These are phyloP conservation scores for Drosophila planitibia DNA, from an alignment of 2,888 invertebrate species.

Conservation along the genomic window DNA sequence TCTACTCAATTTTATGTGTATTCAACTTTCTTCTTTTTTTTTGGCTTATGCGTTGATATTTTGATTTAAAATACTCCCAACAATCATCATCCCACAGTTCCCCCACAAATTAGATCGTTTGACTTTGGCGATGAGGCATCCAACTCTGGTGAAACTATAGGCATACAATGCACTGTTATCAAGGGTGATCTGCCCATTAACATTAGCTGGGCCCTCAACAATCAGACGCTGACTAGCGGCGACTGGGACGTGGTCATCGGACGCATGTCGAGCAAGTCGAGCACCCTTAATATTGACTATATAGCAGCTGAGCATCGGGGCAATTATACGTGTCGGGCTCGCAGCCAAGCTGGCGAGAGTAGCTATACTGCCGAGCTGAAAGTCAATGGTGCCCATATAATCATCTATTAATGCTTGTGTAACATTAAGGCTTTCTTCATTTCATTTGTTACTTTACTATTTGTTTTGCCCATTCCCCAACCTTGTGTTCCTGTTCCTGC, in stretches of 20 bases:
- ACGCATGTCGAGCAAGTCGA: constrained; percentile 86
- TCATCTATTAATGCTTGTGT: constrained; percentile 1
- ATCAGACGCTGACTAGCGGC: constrained; percentile 82
- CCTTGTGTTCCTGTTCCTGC: background rate
- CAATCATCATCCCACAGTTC: constrained; percentile 83
- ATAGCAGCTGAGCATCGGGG: constrained; percentile 88
- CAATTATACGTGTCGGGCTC: constrained; percentile 88
- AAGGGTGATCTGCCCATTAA: constrained; percentile 89
- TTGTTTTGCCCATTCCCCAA: constrained; percentile 15
- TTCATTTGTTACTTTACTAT: constrained; percentile 33
- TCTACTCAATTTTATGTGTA: constrained; percentile 12
- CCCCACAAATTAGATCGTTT: constrained; percentile 90
- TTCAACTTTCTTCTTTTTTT: constrained; percentile 7
- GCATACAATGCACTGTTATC: constrained; percentile 87
- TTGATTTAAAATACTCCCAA: constrained; percentile 30
- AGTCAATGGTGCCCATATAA: constrained; percentile 82
- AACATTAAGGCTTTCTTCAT: constrained; percentile 11
- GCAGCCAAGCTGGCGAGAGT: constrained; percentile 87
- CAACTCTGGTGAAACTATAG: constrained; percentile 91
- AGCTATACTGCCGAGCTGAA: constrained; percentile 85
- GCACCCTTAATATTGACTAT: constrained; percentile 88
- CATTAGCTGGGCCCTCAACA: constrained; percentile 88
- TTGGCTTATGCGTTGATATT: constrained; percentile 23
- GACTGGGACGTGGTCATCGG: constrained; percentile 83
- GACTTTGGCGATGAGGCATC: constrained; percentile 90